Conservation (phyloP, 2,113 vertebrate genomes). For the Albula glossodonta region DNA sequence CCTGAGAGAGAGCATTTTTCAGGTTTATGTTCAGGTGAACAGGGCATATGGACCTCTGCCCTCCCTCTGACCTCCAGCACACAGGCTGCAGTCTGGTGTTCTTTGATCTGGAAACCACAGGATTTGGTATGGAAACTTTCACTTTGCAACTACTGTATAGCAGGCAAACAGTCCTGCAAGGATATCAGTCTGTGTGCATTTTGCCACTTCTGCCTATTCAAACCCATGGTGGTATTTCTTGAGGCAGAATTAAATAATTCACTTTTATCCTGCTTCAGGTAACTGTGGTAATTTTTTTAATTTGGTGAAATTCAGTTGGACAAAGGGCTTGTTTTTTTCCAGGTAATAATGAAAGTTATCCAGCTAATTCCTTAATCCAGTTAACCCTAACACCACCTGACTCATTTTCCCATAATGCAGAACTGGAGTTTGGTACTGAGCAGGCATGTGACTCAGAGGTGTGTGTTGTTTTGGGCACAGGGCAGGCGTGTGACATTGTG, state of each 20-base stretch:
- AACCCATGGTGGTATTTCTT: not conserved
- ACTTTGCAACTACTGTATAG: not conserved
- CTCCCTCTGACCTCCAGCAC: not conserved
- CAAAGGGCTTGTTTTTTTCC: too few relatives aligned
- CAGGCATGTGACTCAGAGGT: not conserved
- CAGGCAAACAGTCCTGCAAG: not conserved
- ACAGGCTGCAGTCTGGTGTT: conserved; percentile 46
- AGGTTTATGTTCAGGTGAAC: not conserved
- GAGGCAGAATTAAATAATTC: too few relatives aligned
- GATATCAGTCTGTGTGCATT: not conserved
- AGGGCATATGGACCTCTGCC: not conserved
- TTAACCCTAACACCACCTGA: too few relatives aligned
- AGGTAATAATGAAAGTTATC: too few relatives aligned
- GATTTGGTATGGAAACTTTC: conserved; percentile 50
- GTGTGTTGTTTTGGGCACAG: conserved; percentile 13
- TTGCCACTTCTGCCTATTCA: not conserved
- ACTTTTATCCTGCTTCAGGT: too few relatives aligned
- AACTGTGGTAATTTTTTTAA: too few relatives aligned
- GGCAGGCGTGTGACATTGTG: conserved; percentile 54
- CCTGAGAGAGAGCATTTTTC: too few relatives aligned
- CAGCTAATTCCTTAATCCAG: too few relatives aligned
- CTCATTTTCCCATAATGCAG: too few relatives aligned
- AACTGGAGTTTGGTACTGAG: too few relatives aligned
- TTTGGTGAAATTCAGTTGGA: too few relatives aligned
- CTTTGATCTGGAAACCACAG: conserved; percentile 72